Evolutionary conservation across 2,888 invertebrate genomes (phyloP).

Genomic region (Polyommatus icarus): DNA sequence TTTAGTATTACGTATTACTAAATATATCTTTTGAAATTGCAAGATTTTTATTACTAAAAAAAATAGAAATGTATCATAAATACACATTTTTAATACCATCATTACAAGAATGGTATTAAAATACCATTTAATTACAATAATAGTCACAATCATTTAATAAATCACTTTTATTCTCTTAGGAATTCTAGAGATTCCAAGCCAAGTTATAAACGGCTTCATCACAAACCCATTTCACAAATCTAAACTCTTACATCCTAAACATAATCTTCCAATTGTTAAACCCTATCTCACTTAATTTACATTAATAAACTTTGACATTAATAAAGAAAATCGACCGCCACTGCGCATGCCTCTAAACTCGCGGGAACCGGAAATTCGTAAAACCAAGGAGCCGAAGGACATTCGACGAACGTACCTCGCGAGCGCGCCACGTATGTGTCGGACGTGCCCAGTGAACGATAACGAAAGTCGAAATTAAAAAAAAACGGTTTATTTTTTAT

Average conservation of each 20-base stretch:
- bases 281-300: slow-evolving; percentile 67
- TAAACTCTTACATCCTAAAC: neutral
- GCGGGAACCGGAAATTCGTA: slow-evolving; percentile 54
- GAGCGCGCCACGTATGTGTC: slow-evolving; percentile 56
- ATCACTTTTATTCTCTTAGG: neutral
- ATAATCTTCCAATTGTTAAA: slow-evolving; percentile 9
- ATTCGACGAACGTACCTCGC: slow-evolving; percentile 57
- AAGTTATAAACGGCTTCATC: neutral
- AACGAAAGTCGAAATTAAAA: slow-evolving; percentile 36
- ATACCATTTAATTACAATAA: too few species aligned
- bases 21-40: too few species aligned
- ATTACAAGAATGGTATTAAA: too few species aligned
- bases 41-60: too few species aligned
- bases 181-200: neutral
- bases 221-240: neutral
- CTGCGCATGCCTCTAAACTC: slow-evolving; percentile 74
- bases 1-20: too few species aligned
- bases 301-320: slow-evolving; percentile 58
- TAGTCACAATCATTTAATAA: neutral
- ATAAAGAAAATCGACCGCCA: slow-evolving; percentile 51
- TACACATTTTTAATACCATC: too few species aligned
- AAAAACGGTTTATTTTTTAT: neutral
- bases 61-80: too few species aligned
- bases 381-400: slow-evolving; percentile 57
- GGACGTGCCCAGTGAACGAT: slow-evolving; percentile 56